Base-by-base conservation (phyloP, 2,888 invertebrate species). In the Allygus modestus region DNA sequence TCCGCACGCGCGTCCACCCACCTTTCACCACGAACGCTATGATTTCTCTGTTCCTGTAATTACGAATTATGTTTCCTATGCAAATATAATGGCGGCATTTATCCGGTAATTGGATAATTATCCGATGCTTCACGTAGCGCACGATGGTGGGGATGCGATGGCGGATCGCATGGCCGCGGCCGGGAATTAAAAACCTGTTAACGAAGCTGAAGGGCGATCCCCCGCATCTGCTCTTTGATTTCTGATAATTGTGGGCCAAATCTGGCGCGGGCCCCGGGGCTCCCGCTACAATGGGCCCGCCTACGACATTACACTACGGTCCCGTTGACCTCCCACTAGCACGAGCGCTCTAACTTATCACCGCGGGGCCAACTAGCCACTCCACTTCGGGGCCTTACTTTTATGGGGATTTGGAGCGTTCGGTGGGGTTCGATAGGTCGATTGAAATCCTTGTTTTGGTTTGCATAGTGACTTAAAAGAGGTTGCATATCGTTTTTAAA, bases 81-180 rank as follows among this genome's bases (percentile, higher is more conserved):
- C 75, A 83, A 83, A 83, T 83, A 75, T 83, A 83, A 83, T 83
- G 58, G 71, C 75, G 37, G 75, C 75, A 75, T 83, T 82, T 82
- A 51, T n/a, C 71, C 73, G 71, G 54, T 82, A 82, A 82, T 82
- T 82, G 82, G 82, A 82, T 73, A 51, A 82, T 82, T 82, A 82
- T 41, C 75, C 28, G 28, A 20, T 2, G 65, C 28, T 28, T 23
- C 65, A 15, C 65, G 65, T 65, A 9, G 65, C 4, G 11, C 65
- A 65, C 65, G 65, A 65, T 28, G 31, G 26, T 15, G 20, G 26
- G 46, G 9, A 5, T 9, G 46, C 54, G 71, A 54, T 46, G 46
- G 46, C 46, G 46, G 46, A 9, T 12, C 20, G 20, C 11, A n/a
- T n/a, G n/a, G 1, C 5, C 0, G 15, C 69, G 41, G 12, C 4